Percentiles rank a stretch among this genome's conserved stretches.
Conservation (phyloP, 2,113 vertebrate genomes). For the Balaenoptera acutorostrata region DNA sequence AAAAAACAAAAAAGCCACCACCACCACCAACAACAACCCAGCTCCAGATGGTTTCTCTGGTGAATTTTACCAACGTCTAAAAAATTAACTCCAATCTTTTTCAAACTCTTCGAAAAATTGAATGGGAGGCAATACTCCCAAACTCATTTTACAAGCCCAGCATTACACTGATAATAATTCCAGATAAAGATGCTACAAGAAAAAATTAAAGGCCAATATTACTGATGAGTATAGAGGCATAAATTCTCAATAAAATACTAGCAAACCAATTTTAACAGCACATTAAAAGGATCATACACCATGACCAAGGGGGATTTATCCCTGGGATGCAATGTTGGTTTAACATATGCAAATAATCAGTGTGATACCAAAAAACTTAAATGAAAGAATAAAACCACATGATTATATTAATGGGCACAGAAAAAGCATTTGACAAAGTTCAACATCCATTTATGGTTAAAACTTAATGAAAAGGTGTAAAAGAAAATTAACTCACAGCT, state of each 20-base stretch:
- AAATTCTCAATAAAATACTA: not conserved
- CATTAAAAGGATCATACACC: not conserved
- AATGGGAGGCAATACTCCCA: not conserved
- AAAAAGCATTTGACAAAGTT: not conserved
- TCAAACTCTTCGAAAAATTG: not conserved
- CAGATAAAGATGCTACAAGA: not conserved
- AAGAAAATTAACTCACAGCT: not conserved
- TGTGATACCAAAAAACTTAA: not conserved
- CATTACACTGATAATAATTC: not conserved
- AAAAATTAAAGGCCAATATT: not conserved
- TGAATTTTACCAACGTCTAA: not conserved
- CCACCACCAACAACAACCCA: not conserved
- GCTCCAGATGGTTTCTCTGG: not conserved
- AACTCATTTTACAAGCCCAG: not conserved
- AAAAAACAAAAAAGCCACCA: too few species aligned
- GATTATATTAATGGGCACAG: not conserved
- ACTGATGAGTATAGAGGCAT: not conserved
- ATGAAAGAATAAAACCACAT: not conserved
- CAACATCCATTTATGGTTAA: not conserved
- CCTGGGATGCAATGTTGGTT: not conserved
- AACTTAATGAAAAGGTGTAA: not conserved
- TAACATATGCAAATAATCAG: not conserved
- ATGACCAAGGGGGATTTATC: not conserved
- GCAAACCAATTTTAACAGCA: not conserved
- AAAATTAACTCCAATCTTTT: not conserved